Percentiles rank a stretch among this genome's conserved stretches.
Evolutionary conservation across 1,140 invertebrate species (phyloP).

Genomic region (Samia ricini): DNA sequence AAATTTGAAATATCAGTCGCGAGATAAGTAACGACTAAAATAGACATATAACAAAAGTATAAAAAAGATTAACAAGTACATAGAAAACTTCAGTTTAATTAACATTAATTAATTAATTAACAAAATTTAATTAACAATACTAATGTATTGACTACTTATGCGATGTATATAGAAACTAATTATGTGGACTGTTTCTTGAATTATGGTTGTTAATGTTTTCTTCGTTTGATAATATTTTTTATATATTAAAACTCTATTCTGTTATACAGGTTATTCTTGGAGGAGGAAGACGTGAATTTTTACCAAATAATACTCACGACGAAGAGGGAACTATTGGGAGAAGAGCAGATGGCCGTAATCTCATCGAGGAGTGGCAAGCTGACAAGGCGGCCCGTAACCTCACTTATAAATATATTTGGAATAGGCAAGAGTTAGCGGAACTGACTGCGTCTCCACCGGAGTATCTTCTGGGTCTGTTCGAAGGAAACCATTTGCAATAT

Average conservation of each 20-base stretch:
- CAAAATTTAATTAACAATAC: no score
- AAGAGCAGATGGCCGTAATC: slow-evolving; percentile 78
- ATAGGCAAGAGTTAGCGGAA: slow-evolving; percentile 80
- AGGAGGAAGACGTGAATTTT: slow-evolving; percentile 84
- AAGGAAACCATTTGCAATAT: slow-evolving; percentile 65
- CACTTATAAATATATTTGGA: slow-evolving; percentile 82
- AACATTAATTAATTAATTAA: no score
- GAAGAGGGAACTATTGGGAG: slow-evolving; percentile 82
- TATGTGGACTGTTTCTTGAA: no score
- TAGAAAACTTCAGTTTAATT: no score
- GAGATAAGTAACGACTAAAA: no score
- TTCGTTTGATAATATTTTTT: no score
- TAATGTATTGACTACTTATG: no score
- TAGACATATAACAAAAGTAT: no score
- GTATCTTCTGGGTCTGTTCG: slow-evolving; percentile 84
- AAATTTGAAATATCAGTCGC: no score
- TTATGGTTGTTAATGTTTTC: no score
- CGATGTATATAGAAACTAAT: no score
- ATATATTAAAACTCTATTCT: background rate
- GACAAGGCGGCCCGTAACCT: slow-evolving; percentile 77
- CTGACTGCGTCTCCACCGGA: slow-evolving; percentile 82
- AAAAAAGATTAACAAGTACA: no score
- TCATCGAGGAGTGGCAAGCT: slow-evolving; percentile 71
- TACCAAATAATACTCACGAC: slow-evolving; percentile 79
- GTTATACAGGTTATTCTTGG: slow-evolving; percentile 81